Evolutionary conservation across 2,113 vertebrate species (phyloP).

Genomic region (Casuarius casuarius): DNA sequence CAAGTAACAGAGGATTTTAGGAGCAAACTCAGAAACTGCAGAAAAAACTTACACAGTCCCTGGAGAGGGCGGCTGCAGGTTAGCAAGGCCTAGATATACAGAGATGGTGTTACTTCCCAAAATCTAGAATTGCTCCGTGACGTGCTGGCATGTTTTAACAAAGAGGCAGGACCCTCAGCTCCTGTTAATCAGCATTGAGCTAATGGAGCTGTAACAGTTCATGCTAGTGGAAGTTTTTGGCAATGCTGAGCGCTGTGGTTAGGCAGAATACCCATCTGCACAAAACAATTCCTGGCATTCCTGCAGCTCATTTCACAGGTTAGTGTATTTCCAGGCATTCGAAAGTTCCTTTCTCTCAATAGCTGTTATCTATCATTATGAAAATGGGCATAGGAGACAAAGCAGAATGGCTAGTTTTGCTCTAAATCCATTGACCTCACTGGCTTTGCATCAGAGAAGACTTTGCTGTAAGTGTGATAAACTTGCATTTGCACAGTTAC

Average conservation of each 20-base stretch:
- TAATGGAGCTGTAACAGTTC: not conserved
- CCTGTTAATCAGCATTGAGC: not conserved
- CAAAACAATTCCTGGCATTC: not conserved
- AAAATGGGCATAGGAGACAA: not conserved
- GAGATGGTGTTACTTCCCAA: not conserved
- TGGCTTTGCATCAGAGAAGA: constrained; percentile 50
- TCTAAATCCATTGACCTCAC: constrained; percentile 35
- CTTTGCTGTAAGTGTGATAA: constrained; percentile 3
- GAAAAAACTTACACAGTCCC: not conserved
- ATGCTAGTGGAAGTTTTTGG: not conserved
- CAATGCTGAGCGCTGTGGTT: not conserved
- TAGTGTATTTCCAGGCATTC: constrained; percentile 6
- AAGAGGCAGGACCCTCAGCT: not conserved
- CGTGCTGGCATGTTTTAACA: not conserved
- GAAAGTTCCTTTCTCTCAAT: constrained; percentile 8
- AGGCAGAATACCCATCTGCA: not conserved
- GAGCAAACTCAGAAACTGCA: not conserved
- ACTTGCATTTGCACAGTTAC: constrained; percentile 44
- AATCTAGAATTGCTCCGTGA: fast-evolving
- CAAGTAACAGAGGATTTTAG: not conserved
- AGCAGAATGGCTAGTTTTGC: constrained; percentile 2
- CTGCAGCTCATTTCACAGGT: constrained; percentile 23
- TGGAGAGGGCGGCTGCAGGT: not conserved
- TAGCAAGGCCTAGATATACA: not conserved
- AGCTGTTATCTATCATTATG: constrained; percentile 26